A percentile compares a stretch with the other conserved stretches of the same genome.
Evolutionary conservation across 2,888 invertebrate genomes (phyloP).

Genomic region (Apamea epomidion): DNA sequence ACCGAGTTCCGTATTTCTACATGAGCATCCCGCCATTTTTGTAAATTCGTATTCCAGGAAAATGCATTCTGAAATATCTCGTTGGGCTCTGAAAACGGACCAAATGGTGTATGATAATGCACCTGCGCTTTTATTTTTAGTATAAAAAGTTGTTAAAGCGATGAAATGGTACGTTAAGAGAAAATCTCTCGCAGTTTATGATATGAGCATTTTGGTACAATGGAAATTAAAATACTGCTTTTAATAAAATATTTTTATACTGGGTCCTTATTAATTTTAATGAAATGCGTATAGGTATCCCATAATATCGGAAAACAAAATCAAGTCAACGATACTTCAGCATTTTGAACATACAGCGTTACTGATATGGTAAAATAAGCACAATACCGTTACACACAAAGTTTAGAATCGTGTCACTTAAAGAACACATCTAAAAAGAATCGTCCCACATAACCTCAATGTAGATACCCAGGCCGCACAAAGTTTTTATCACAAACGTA

Average conservation of each 20-base stretch:
- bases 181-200: conserved; percentile 33
- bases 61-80: conserved; percentile 56
- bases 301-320: background rate
- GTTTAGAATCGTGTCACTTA: conserved; percentile 23
- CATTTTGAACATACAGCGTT: background rate
- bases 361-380: conserved; percentile 16
- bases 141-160: conserved; percentile 30
- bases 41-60: conserved; percentile 43
- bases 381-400: conserved; percentile 1
- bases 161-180: conserved; percentile 36
- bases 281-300: too few relatives aligned
- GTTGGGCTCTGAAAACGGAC: conserved; percentile 37
- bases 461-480: conserved; percentile 26
- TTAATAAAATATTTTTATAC: background rate
- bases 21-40: conserved; percentile 45
- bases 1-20: conserved; percentile 49
- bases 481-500: conserved; percentile 65
- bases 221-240: conserved; percentile 18
- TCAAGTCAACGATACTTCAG: background rate
- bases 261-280: background rate
- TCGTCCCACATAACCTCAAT: conserved; percentile 20
- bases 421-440: conserved; percentile 20
- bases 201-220: conserved; percentile 14
- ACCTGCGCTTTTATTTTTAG: conserved; percentile 47
- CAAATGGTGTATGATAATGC: conserved; percentile 56